Base-by-base conservation (phyloP, 1,140 invertebrate species). In the Sitobion miscanthi region DNA sequence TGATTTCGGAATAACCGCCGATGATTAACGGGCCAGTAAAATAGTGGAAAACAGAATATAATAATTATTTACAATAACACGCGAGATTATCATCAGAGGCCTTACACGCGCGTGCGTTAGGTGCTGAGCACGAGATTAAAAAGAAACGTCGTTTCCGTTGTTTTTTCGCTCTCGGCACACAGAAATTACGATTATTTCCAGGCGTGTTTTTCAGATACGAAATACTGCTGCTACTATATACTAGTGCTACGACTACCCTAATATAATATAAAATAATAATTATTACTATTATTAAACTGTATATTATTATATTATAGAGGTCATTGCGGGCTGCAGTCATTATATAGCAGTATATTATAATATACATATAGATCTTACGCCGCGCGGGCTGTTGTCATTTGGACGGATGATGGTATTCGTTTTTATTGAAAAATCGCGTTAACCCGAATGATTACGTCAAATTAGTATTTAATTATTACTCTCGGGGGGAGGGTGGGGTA, bases 391-490 rank as follows among this genome's bases (percentile, higher is more conserved):
- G 45, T 49, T 45, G 85, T 87, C 45, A 45, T 85, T 85, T 23
- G 35, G 38, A 42, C 82, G 23, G 85, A n/a, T 23, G 52, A 54
- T 14, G 47, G 47, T 54, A 23, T 35, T n/a, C 47, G 86, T 90
- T 92, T 25, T 86, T 42, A 85, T 45, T 38, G 49, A 86, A 93
- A 54, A 86, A 93, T 57, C 91, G 77, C 91, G 47, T 92, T 93
- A 93, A 45, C 82, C 82, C 91, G 82, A 85, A 92, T 62, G 91
- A 57, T 93, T 30, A 21, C 35, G 45, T 93, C 49, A 93, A 86
- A 92, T 92, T 52, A 52, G 91, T 92, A 85, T 93, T 93, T 93
- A 93, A 93, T 93, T 57, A 38, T 57, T 45, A 54, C 35, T 11
- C 17, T 38, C 7, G 2, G 20, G 52, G 52, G 52, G 0, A 5